phyloP scores from a whole-genome alignment of 2,888 invertebrate species.

The Coleophora flavipennella region DNA sequence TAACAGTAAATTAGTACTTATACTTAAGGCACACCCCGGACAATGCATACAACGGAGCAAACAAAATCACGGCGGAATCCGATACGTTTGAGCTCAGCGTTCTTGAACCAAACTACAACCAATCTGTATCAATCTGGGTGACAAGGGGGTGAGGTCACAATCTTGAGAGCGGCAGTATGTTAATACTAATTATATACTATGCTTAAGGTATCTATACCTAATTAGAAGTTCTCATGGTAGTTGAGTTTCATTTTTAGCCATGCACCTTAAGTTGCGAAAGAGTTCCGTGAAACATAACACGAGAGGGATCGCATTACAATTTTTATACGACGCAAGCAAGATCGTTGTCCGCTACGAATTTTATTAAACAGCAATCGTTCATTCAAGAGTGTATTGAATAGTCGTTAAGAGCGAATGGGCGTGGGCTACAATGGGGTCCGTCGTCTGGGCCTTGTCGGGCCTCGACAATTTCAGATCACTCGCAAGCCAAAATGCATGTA shows the following conservation, averaged over 20 bases:
- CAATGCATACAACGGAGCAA: too few species aligned
- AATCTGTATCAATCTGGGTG: too few species aligned
- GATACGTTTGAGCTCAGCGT: too few species aligned
- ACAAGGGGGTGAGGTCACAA: too few species aligned
- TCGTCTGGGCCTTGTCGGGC: slow-evolving; percentile 18
- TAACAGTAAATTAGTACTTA: too few species aligned
- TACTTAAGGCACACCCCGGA: too few species aligned
- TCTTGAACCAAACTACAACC: too few species aligned
- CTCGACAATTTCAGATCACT: slow-evolving; percentile 70
- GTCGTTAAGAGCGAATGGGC: slow-evolving; percentile 63
- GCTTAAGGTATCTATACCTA: too few species aligned
- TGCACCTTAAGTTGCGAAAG: slow-evolving; percentile 23
- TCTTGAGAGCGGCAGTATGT: too few species aligned
- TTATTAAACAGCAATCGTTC: slow-evolving; percentile 67
- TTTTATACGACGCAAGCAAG: slow-evolving; percentile 43
- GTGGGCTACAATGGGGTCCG: slow-evolving; percentile 52
- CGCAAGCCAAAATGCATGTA: slow-evolving; percentile 68
- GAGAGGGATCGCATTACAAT: slow-evolving; percentile 57
- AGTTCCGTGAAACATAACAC: slow-evolving; percentile 9
- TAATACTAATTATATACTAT: too few species aligned
- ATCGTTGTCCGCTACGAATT: slow-evolving; percentile 56
- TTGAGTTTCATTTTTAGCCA: slow-evolving; percentile 32
- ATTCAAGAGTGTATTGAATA: slow-evolving; percentile 68
- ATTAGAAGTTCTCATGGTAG: slow-evolving; percentile 32
- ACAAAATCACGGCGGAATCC: too few species aligned